Evolutionary conservation across 30 jellyfish, hydroid and myxozoan species (phyloP).

Genomic region (Sanderia malayensis): DNA sequence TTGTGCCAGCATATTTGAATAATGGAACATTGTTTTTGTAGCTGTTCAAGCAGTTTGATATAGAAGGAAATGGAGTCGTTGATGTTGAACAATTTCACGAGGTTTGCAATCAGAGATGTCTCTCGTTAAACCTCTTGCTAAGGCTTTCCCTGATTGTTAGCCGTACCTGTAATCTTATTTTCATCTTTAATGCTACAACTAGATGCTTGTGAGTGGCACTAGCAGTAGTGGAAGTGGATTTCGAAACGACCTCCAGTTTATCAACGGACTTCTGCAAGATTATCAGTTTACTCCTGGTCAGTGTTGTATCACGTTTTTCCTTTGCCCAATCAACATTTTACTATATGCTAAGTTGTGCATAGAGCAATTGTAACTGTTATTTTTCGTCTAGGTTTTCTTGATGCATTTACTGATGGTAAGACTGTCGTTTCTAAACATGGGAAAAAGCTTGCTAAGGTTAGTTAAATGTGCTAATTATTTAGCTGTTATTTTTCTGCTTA

Average conservation of each 20-base stretch:
- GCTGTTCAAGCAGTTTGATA: conserved; percentile 85
- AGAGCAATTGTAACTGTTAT: no score
- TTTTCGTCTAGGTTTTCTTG: conserved; percentile 79
- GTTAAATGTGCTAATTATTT: no score
- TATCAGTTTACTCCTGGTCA: conserved; percentile 78
- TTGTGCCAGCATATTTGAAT: no score
- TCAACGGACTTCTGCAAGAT: conserved; percentile 69
- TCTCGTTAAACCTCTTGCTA: no score
- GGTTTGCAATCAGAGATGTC: conserved; percentile 31
- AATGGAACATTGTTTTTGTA: no score
- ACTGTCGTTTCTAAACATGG: conserved; percentile 72
- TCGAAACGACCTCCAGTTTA: conserved; percentile 70
- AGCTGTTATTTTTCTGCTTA: no score
- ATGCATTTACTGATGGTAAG: conserved; percentile 74
- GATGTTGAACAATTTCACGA: conserved; percentile 86
- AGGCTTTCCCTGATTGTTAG: no score
- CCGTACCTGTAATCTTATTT: no score
- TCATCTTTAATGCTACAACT: not conserved
- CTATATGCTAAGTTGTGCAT: no score
- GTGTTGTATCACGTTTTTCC: no score
- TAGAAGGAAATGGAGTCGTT: conserved; percentile 75
- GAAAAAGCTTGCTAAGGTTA: conserved; percentile 70
- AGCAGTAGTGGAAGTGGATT: conserved; percentile 43
- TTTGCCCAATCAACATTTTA: no score
- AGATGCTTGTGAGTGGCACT: conserved; percentile 33